A percentile compares a stretch with the other conserved stretches of the same genome.
phyloP scores from a whole-genome alignment of 2,797 vertebrate species.

The Bryconaethiops microstoma region DNA sequence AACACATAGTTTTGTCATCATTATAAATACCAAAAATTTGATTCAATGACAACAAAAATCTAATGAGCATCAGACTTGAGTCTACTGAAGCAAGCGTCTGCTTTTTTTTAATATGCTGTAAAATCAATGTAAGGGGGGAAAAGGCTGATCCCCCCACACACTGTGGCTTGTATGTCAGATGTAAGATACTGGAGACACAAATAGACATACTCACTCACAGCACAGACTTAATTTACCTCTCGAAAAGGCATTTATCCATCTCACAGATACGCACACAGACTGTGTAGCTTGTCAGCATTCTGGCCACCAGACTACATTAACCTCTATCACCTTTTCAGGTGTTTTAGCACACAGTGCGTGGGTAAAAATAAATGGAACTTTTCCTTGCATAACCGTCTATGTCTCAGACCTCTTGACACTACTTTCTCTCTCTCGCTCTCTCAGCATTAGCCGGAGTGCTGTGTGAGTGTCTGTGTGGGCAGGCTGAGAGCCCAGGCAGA shows the following conservation, averaged over 20 bases:
- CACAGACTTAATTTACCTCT: constrained; percentile 20
- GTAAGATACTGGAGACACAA: not conserved
- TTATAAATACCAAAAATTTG: not conserved
- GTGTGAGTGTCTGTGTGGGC: constrained; percentile 47
- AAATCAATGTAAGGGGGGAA: not conserved
- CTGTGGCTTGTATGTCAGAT: not conserved
- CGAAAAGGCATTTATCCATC: constrained; percentile 13
- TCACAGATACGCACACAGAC: not conserved
- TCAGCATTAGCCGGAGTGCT: constrained; percentile 32
- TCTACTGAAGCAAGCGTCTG: not conserved
- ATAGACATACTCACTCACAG: not conserved
- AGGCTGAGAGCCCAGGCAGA: constrained; percentile 50
- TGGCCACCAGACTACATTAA: constrained; percentile 32
- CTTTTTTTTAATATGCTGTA: too few relatives aligned
- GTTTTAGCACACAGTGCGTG: constrained; percentile 18
- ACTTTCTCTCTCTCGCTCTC: constrained; percentile 19
- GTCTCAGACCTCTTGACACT: constrained; percentile 48
- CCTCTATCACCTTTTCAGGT: constrained; percentile 42
- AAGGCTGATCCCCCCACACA: not conserved
- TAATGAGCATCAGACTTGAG: not conserved
- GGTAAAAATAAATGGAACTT: constrained; percentile 51
- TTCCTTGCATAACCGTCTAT: constrained; percentile 45
- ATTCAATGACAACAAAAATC: not conserved
- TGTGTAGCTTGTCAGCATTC: constrained; percentile 4
- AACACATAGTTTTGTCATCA: not conserved